Base-by-base conservation (phyloP, 2,797 vertebrate species). In the Helarctos malayanus region DNA sequence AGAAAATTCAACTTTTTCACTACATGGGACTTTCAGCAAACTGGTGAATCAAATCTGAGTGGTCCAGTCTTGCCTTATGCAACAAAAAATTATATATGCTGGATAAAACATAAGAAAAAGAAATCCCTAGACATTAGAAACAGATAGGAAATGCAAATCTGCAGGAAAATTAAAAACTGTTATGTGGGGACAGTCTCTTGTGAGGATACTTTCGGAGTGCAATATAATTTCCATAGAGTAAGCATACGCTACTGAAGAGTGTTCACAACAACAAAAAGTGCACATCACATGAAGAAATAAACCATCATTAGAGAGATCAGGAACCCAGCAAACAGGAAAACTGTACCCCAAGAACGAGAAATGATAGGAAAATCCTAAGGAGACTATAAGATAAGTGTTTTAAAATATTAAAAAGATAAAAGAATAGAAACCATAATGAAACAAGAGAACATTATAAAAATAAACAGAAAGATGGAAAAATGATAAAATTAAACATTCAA, bases 1-100 rank as follows among this genome's bases (percentile, higher is more conserved):
- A 88, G 59, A 94, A 82, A 82, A 41, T 73, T 54, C 27, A 52
- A 61, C 45, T 89, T 63, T 86, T 94, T 54, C 41, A 57, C 49
- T 78, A 29, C 0, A 23, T 56, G 47, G 21, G 35, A 88, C 29
- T 94, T 88, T 47, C n/a, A 63, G 45, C 45, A 89, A 82, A 21
- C 68, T 75, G 21, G 5, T 75, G 7, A 38, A 54, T 63, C 89
- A 84, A 84, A 93, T 78, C 56, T 89, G 19, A 71, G 49, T 32
- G 14, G 73, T 68, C 27, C 14, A n/a, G 9, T 81, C 54, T 81
- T 45, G 57, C 41, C 56, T 61, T 57, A 35, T 73, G 16, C 23
- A 73, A 73, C 23, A 63, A 87, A 79, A 86, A 18, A 9, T 61
- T 47, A 63, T 5, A 38, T 69, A 71, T 80, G 5, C 35, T 80